Percentiles rank a stretch among this genome's conserved stretches.
Conservation (phyloP, 2,888 invertebrate species). For the Darwinula stevensoni region DNA sequence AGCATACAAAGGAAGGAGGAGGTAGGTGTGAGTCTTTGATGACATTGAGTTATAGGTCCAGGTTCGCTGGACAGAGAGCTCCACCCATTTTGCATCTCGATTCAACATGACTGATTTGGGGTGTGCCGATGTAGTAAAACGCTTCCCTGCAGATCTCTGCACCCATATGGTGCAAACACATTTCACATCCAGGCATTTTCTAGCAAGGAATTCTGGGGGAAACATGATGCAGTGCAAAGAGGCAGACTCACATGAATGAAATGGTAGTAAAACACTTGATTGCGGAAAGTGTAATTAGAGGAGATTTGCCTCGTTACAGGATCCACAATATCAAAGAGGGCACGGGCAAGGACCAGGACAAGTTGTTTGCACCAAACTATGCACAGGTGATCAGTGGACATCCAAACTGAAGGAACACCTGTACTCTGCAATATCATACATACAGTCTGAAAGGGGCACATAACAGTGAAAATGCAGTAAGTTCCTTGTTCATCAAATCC, state of each 20-base stretch:
- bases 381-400: slow-evolving; percentile 60
- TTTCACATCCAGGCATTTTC: neutral
- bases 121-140: neutral
- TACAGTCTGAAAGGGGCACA: no score
- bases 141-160: neutral
- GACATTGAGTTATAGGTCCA: neutral
- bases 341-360: slow-evolving; percentile 40
- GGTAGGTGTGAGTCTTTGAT: neutral
- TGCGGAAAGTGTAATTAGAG: neutral
- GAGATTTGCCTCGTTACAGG: slow-evolving; percentile 10
- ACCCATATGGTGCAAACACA: neutral
- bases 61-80: neutral
- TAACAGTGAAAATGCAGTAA: no score
- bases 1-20: neutral
- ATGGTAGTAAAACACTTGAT: neutral
- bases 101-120: neutral
- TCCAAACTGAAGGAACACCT: slow-evolving; percentile 52
- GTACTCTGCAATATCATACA: slow-evolving; percentile 34
- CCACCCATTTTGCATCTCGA: neutral
- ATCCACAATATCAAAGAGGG: slow-evolving; percentile 50
- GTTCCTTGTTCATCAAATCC: no score
- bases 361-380: slow-evolving; percentile 83
- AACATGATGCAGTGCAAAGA: no score
- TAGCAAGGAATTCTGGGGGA: no score
- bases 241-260: neutral